phyloP scores from a whole-genome alignment of 2,888 invertebrate species.

The Orthosia cruda region DNA sequence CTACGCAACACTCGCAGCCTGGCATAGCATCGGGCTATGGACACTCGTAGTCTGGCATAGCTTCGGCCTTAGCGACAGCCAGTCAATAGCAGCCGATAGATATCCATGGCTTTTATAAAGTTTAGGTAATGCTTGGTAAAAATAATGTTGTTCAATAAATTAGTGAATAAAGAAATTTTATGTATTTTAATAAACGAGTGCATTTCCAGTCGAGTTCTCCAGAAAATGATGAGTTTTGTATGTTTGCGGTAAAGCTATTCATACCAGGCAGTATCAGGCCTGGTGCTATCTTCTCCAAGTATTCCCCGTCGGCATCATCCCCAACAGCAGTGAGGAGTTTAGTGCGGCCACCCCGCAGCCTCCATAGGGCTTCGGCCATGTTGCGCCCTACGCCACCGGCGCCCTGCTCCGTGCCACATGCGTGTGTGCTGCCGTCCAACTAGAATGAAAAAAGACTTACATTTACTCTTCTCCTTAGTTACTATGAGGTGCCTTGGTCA shows the following conservation, averaged over 20 bases:
- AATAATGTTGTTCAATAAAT: neutral
- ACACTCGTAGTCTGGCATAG: too few relatives aligned
- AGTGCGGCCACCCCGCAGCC: slow-evolving; percentile 93
- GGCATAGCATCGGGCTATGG: neutral
- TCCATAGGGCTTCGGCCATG: slow-evolving; percentile 96
- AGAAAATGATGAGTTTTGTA: neutral
- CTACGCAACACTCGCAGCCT: neutral
- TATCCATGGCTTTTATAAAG: neutral
- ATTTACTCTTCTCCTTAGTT: too few relatives aligned
- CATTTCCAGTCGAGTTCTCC: neutral
- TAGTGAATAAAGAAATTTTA: neutral
- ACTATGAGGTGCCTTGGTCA: neutral
- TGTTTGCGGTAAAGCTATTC: neutral
- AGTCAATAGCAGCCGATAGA: neutral
- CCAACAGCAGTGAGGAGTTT: slow-evolving; percentile 95
- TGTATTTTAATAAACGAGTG: too few relatives aligned
- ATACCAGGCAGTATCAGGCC: slow-evolving; percentile 84
- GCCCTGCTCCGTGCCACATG: slow-evolving; percentile 92
- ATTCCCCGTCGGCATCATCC: slow-evolving; percentile 91
- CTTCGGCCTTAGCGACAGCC: too few relatives aligned
- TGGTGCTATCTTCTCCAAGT: slow-evolving; percentile 80
- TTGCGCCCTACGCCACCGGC: slow-evolving; percentile 98
- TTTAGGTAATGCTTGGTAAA: neutral
- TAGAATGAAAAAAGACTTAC: slow-evolving; percentile 79
- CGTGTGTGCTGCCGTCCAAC: slow-evolving; percentile 96